Evolutionary conservation across 1,140 invertebrate species (phyloP).

Genomic region (Hydropsyche tenuis): DNA sequence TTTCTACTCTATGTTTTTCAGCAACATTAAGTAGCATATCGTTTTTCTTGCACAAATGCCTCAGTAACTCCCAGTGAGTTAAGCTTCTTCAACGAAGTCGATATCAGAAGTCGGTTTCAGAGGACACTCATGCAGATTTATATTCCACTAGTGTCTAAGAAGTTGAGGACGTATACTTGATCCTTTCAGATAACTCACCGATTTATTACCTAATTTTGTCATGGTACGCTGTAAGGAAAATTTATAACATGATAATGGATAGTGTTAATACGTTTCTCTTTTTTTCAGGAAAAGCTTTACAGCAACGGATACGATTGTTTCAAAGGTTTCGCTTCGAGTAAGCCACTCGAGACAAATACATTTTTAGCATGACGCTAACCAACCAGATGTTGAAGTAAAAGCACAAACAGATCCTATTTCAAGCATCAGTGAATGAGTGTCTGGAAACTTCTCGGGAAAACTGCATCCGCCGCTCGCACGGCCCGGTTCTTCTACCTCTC

Average conservation of each 20-base stretch:
- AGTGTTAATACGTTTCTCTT: neutral
- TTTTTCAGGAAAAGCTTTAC: neutral
- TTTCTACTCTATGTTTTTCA: too few relatives aligned
- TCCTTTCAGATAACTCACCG: neutral
- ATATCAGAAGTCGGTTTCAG: conserved; percentile 28
- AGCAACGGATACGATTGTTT: too few relatives aligned
- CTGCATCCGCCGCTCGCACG: conserved; percentile 13
- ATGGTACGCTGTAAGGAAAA: neutral
- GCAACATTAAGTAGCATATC: neutral
- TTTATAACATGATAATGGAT: neutral
- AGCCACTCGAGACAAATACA: neutral
- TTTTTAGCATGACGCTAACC: conserved; percentile 13
- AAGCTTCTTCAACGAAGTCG: conserved; percentile 7
- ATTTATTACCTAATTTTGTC: neutral
- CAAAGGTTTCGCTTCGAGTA: neutral
- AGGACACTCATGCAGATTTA: conserved; percentile 37
- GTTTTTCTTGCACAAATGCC: neutral
- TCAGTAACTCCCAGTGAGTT: neutral
- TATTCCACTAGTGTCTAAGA: conserved; percentile 33
- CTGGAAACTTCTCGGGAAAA: conserved; percentile 16
- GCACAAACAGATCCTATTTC: conserved; percentile 35
- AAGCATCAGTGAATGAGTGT: conserved; percentile 29
- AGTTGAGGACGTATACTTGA: conserved; percentile 15
- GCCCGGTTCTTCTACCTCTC: conserved; percentile 6
- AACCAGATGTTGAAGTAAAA: conserved; percentile 13